Base-by-base conservation (phyloP, 2,888 invertebrate genomes). In the Tenthredo scrophulariae region DNA sequence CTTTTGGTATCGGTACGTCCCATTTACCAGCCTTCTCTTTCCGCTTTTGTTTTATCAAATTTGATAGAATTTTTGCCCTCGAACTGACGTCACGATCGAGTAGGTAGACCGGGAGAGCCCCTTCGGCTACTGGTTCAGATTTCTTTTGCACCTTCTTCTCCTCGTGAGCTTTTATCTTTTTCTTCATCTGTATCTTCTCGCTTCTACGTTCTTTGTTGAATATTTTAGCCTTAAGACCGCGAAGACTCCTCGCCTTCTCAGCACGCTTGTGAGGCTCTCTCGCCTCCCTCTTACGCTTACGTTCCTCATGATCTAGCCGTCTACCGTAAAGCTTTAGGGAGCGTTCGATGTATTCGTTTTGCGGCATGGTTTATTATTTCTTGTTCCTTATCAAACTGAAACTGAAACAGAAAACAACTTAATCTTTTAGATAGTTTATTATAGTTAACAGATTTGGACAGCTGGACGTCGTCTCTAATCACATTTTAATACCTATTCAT, bases 11-110 rank as follows among this genome's bases (percentile, higher is more conserved):
- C 0, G 99, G 99, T 0, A 99, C 99, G 91, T 99, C 98, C 99
- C 99, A 99, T 95, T 99, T 99, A 0, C 99, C 99, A 84, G 99
- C 99, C 91, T 99, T 99, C 93, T 99, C 99, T 94, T 99, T 99
- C 0, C 99, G 96, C 94, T 99, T 99, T 94, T 99, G 99, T 94
- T 99, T 99, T 87, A 99, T 98, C 98, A 99, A 99, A 93, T 99
- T 99, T 0, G 99, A 99, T 0, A 99, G 94, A 33, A 99, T 97
- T 94, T 99, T 99, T 2, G 99, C 98, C 72, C 98, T 95, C 0
- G 97, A 97, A 92, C 99, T 98, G 7, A 98, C 96, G 94, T 99
- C 98, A 94, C 99, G 96, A 95, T 99, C 99, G 84, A 99, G 94
- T n/a, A 99, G 95, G 93, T 99, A 99, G 0, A 98, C 98, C 0